Base-by-base conservation (phyloP, 2,113 vertebrate genomes). In the Gobio gobio region DNA sequence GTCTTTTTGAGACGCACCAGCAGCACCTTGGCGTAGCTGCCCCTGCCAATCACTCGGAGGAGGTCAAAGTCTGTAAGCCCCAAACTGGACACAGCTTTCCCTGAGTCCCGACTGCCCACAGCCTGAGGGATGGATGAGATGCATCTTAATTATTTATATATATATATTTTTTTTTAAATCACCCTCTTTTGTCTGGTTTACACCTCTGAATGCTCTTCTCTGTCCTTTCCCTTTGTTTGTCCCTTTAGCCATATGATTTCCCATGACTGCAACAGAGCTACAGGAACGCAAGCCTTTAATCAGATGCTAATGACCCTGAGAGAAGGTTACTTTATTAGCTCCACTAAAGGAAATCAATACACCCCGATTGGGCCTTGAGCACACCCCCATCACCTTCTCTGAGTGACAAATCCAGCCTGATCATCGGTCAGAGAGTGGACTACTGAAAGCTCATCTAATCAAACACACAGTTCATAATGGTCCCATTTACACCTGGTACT, bases 21-120 rank as follows among this genome's bases (percentile, higher is more conserved):
- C 75, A 99, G 93, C 70, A 99, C 98, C 93, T 99, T 99, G 70
- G 98, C 98, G 5, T 99, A 99, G 94, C 98, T 99, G 86, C 98
- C 98, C 90, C 98, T 94, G 68, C 98, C 98, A 87, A 99, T 99
- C 88, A 99, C 98, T 36, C 98, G 92, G 12, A 99, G 95, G 88
- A 99, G 92, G 89, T 99, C 98, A 43, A 99, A 99, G 93, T 99
- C 97, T 18, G 95, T 95, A 88, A 99, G 94, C 85, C 98, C 98
- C 86, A 99, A 92, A 86, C 97, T 99, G 85, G 96, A 97, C 6
- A 97, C 96, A 79, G 95, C 96, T 93, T 98, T 99, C 81, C 97
- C 97, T 8, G 96, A 96, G 88, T 98, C 97, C 89, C 97, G 94
- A 85, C 96, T 97, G 94, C 95, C 97, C 90, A 95, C 96, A 2